Conservation (phyloP, 1,140 invertebrate genomes). For the Pseudomyrmex sp. region DNA sequence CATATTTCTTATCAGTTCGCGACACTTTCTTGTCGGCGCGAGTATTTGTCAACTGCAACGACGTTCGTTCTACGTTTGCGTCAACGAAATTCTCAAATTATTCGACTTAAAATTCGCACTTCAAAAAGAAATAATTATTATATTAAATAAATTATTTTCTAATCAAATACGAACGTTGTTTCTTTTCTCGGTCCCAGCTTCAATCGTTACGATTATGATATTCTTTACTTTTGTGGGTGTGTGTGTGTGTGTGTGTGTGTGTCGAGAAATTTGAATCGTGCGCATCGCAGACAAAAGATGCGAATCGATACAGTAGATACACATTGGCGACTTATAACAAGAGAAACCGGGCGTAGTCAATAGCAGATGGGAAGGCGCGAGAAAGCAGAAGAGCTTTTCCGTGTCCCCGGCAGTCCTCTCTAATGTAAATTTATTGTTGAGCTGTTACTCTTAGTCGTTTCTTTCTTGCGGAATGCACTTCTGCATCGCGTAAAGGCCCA, state of each 20-base stretch:
- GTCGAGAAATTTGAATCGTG: neutral
- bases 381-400: constrained; percentile 74
- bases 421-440: constrained; percentile 81
- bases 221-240: no score
- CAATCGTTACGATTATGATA: no score
- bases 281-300: neutral
- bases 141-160: neutral
- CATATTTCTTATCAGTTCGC: constrained; percentile 8
- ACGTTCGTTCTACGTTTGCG: neutral
- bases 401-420: constrained; percentile 73
- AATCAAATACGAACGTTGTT: neutral
- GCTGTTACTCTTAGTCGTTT: constrained; percentile 72
- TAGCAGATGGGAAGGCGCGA: constrained; percentile 54
- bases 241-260: no score
- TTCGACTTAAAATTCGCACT: neutral
- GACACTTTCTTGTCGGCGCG: constrained; percentile 4
- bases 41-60: no score
- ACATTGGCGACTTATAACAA: constrained; percentile 41
- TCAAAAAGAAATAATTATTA: neutral
- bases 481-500: constrained; percentile 36
- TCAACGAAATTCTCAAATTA: neutral
- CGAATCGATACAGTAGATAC: constrained; percentile 30
- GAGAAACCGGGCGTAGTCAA: constrained; percentile 41
- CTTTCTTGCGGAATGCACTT: constrained; percentile 72
- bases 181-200: neutral